Conservation (phyloP, 1,140 invertebrate species). For the Propsilocerus akamusi region DNA sequence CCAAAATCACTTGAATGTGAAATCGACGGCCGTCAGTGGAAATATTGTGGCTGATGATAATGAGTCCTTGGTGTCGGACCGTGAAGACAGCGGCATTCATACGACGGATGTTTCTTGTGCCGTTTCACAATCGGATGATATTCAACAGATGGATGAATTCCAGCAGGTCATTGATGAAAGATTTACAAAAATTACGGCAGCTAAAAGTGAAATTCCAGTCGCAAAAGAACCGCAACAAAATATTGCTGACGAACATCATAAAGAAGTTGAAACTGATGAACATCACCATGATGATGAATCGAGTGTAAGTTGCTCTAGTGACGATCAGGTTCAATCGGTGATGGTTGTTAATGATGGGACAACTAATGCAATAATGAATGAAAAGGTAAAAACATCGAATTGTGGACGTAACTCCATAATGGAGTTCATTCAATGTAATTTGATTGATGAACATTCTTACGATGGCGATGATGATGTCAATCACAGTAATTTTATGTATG, state of each 20-base stretch:
- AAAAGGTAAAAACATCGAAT: not conserved
- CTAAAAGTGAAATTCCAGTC: constrained; percentile 5
- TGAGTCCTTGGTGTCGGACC: constrained; percentile 37
- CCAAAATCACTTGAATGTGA: not conserved
- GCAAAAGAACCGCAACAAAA: too few relatives aligned
- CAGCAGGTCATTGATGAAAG: constrained; percentile 24
- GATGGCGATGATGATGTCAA: not conserved
- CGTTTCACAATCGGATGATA: constrained; percentile 50
- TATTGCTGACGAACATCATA: constrained; percentile 22
- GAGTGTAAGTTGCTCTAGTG: constrained; percentile 26
- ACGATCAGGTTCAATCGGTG: not conserved
- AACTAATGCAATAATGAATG: not conserved
- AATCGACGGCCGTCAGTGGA: not conserved
- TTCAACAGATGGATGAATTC: constrained; percentile 27
- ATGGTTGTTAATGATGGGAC: not conserved
- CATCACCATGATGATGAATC: constrained; percentile 29
- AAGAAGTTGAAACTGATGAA: constrained; percentile 28
- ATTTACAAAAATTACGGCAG: constrained; percentile 23
- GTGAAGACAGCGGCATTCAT: constrained; percentile 65
- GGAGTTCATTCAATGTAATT: not conserved
- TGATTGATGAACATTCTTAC: not conserved
- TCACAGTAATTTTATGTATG: not conserved
- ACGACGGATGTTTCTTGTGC: constrained; percentile 58
- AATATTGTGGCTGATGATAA: constrained; percentile 29
- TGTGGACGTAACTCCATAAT: not conserved